Percentiles rank a stretch among this genome's conserved stretches.
Conservation (phyloP, 2,797 vertebrate genomes). For the Prionace glauca region DNA sequence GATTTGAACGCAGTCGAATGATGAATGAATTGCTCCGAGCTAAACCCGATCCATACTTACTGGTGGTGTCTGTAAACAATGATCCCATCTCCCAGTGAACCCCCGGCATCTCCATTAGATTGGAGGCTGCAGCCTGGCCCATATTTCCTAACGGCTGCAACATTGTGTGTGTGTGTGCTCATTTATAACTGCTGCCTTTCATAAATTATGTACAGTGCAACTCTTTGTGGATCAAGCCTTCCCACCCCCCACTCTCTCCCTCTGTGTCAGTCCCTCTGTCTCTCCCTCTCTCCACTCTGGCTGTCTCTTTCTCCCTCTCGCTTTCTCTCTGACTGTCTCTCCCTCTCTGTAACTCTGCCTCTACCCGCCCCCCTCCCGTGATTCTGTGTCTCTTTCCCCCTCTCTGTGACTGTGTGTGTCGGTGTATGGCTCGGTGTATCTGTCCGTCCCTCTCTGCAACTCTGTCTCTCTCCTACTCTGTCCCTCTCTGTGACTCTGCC, state of each 20-base stretch:
- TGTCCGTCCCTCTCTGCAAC: too few relatives aligned
- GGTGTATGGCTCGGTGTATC: too few relatives aligned
- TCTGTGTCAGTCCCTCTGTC: not conserved
- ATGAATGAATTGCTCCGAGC: not conserved
- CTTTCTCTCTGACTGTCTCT: too few relatives aligned
- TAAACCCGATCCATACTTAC: not conserved
- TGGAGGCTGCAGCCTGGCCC: not conserved
- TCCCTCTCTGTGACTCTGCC: not conserved
- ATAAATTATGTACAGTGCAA: not conserved
- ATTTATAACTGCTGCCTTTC: constrained; percentile 42
- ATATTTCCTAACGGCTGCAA: not conserved
- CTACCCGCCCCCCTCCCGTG: too few relatives aligned
- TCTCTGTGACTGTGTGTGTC: too few relatives aligned
- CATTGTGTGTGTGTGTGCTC: constrained; percentile 38
- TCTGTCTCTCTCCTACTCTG: too few relatives aligned
- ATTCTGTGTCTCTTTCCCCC: too few relatives aligned
- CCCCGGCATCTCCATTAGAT: not conserved
- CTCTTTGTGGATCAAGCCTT: not conserved
- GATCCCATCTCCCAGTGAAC: not conserved
- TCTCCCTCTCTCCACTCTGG: too few relatives aligned
- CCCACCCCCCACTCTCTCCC: not conserved
- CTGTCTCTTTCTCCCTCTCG: too few relatives aligned
- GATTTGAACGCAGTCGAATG: not conserved
- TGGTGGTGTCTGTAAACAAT: not conserved
- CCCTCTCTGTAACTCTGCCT: too few relatives aligned